Conservation (phyloP, 2,888 invertebrate species). For the Tortrix viridana region DNA sequence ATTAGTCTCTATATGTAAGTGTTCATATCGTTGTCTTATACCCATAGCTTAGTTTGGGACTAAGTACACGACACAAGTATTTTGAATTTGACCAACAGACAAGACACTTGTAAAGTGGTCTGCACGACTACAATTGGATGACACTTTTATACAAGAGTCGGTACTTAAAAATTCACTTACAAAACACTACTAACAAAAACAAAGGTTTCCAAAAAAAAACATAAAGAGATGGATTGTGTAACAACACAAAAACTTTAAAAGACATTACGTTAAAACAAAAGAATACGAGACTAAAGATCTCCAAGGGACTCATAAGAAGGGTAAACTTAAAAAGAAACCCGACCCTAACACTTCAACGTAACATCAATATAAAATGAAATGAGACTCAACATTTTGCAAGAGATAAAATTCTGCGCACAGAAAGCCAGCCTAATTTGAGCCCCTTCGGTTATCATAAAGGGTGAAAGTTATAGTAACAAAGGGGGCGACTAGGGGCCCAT, state of each 20-base stretch:
- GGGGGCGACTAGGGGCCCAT: constrained; percentile 38
- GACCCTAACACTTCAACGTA: constrained; percentile 42
- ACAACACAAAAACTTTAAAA: constrained; percentile 27
- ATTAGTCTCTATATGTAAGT: too few species aligned
- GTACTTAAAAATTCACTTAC: not conserved
- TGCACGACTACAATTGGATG: too few species aligned
- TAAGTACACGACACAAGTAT: too few species aligned
- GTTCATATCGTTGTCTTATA: too few species aligned
- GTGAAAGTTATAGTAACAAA: constrained; percentile 30
- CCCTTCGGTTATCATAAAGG: constrained; percentile 30
- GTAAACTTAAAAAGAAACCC: constrained; percentile 37
- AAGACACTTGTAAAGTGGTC: too few species aligned
- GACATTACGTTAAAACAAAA: constrained; percentile 38
- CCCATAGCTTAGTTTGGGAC: too few species aligned
- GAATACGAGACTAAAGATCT: constrained; percentile 32
- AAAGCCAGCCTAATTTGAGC: constrained; percentile 35
- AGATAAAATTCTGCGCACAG: constrained; percentile 37
- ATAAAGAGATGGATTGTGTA: constrained; percentile 5
- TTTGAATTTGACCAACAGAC: too few species aligned
- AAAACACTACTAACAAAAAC: constrained; percentile 3
- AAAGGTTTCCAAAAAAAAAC: not conserved
- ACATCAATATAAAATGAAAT: constrained; percentile 49
- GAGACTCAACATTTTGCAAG: constrained; percentile 39
- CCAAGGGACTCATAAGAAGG: constrained; percentile 37
- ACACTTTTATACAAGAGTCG: too few species aligned